phyloP scores from a whole-genome alignment of 2,888 invertebrate species.

The Mythimna ferrago region DNA sequence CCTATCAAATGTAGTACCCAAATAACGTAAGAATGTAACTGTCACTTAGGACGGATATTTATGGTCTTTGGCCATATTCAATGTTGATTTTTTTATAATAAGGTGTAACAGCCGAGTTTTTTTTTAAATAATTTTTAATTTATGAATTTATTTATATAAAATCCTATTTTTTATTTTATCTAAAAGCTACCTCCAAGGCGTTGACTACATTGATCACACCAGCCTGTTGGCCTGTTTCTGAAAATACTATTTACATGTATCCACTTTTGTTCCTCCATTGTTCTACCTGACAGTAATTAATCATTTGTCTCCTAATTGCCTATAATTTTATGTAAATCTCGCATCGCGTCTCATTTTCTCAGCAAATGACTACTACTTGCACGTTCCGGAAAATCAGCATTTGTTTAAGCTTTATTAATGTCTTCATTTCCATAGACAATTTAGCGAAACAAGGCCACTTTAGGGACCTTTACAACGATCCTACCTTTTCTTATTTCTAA shows the following conservation, averaged over 20 bases:
- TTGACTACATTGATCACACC: constrained; percentile 4
- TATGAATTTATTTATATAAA: too few species aligned
- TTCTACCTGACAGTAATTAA: neutral
- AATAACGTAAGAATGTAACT: constrained; percentile 40
- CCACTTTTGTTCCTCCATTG: neutral
- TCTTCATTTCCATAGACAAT: constrained; percentile 62
- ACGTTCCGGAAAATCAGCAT: constrained; percentile 58
- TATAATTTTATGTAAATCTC: constrained; percentile 46
- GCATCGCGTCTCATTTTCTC: constrained; percentile 38
- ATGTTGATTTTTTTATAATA: constrained; percentile 14
- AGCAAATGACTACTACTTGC: constrained; percentile 32
- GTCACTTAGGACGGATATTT: constrained; percentile 36
- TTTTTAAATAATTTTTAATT: too few species aligned
- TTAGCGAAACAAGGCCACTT: constrained; percentile 61
- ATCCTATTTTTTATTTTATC: neutral
- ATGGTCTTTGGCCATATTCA: constrained; percentile 21
- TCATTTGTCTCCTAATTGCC: constrained; percentile 18
- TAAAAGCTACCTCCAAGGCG: neutral
- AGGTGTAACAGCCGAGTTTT: neutral
- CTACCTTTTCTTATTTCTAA: constrained; percentile 48
- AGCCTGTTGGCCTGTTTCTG: neutral
- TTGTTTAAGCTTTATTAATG: constrained; percentile 60
- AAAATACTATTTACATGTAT: too few species aligned
- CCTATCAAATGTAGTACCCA: constrained; percentile 32
- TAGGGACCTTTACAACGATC: constrained; percentile 29